Conservation (phyloP, 2,888 invertebrate genomes). For the Nymphalis c-album region DNA sequence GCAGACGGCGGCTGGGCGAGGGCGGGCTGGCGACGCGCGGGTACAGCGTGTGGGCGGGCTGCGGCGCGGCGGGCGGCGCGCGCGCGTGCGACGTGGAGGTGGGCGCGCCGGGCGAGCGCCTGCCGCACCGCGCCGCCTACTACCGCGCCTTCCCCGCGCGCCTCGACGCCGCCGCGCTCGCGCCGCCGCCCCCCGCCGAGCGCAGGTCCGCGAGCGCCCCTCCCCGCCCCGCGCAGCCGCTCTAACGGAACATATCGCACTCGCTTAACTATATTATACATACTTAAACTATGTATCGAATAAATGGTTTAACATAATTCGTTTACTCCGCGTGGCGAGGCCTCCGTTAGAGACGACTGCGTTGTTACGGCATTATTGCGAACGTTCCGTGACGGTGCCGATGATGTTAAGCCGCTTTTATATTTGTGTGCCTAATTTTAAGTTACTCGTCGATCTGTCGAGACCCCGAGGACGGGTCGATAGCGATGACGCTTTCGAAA, state of each 20-base stretch:
- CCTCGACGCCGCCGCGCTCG: constrained; percentile 83
- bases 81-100: constrained; percentile 87
- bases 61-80: constrained; percentile 76
- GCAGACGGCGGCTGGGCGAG: constrained; percentile 72
- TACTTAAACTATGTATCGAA: too few species aligned
- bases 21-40: constrained; percentile 68
- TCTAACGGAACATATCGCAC: neutral
- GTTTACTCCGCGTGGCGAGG: too few species aligned
- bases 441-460: neutral
- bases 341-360: neutral
- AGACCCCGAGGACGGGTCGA: neutral
- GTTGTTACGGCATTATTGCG: neutral
- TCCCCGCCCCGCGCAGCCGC: neutral
- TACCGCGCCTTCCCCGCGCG: constrained; percentile 93
- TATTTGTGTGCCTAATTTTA: constrained; percentile 3
- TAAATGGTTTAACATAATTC: too few species aligned
- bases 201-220: constrained; percentile 62
- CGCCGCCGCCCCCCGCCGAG: constrained; percentile 66
- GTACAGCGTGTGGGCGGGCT: constrained; percentile 72
- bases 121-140: constrained; percentile 87
- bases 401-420: neutral
- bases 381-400: neutral
- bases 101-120: constrained; percentile 89
- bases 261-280: too few species aligned
- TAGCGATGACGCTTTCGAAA: neutral